Percentiles rank a stretch among this genome's conserved stretches.
Conservation (phyloP, 2,113 vertebrate genomes). For the Epinephelus fuscoguttatus region DNA sequence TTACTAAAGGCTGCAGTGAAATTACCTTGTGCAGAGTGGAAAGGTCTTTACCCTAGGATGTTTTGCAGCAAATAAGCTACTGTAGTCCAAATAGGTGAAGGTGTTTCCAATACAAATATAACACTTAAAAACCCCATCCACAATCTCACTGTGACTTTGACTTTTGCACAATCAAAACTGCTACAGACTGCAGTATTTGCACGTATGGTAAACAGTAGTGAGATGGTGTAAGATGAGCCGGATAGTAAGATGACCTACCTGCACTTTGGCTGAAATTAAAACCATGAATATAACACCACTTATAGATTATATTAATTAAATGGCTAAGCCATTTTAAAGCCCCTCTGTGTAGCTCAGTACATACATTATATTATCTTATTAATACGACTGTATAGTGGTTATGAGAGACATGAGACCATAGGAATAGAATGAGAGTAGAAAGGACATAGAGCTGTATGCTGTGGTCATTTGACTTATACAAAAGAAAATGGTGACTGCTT, state of each 20-base stretch:
- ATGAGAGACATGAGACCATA: neutral
- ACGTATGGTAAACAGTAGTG: neutral
- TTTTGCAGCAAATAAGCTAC: neutral
- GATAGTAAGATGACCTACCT: constrained; percentile 29
- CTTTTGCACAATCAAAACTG: neutral
- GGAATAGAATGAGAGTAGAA: too few species aligned
- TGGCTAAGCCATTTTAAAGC: neutral
- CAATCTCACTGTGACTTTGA: neutral
- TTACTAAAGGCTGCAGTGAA: neutral
- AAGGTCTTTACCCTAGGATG: neutral
- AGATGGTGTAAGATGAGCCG: constrained; percentile 31
- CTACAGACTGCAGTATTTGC: neutral
- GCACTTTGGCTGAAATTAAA: constrained; percentile 42
- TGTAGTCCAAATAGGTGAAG: neutral
- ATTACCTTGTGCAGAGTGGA: neutral
- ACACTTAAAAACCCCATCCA: too few species aligned
- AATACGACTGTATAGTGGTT: neutral
- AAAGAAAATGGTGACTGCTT: too few species aligned
- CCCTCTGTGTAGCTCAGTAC: neutral
- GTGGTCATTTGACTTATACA: too few species aligned
- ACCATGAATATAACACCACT: constrained; percentile 26
- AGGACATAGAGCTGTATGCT: too few species aligned
- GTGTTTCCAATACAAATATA: neutral
- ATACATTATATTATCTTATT: neutral
- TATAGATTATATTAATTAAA: constrained; percentile 48